These are phyloP conservation scores for Drosophila suzukii DNA, from an alignment of 1,140 invertebrate genomes.

Conservation along the genomic window DNA sequence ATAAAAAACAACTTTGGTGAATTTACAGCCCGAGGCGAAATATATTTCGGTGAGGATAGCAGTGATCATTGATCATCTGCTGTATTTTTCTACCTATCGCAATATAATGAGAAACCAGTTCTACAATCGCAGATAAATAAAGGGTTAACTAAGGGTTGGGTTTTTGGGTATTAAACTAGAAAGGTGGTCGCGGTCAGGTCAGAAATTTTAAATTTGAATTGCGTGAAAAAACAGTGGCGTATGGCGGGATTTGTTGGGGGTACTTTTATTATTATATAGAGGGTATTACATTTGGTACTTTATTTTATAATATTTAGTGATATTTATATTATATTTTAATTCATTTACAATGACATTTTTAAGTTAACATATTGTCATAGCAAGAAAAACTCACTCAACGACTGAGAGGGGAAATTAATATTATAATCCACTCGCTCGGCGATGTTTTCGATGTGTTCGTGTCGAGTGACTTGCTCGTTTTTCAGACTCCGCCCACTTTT, in stretches of 20 bases:
- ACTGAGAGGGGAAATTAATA: constrained; percentile 30
- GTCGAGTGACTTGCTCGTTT: constrained; percentile 43
- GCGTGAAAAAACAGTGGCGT: background rate
- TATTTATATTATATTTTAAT: background rate
- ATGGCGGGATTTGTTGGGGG: background rate
- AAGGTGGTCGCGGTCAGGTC: constrained; percentile 41
- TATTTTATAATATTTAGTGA: background rate
- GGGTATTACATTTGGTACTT: no score
- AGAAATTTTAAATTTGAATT: constrained; percentile 16
- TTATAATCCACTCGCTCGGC: constrained; percentile 51
- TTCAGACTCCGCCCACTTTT: constrained; percentile 72
- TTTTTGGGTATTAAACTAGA: constrained; percentile 28
- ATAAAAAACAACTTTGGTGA: background rate
- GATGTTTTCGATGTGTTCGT: constrained; percentile 61
- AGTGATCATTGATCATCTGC: constrained; percentile 38
- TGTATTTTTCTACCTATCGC: constrained; percentile 9
- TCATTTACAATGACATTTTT: background rate
- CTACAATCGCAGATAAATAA: constrained; percentile 10
- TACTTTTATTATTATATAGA: background rate
- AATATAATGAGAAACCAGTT: constrained; percentile 32
- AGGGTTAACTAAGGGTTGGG: constrained; percentile 45
- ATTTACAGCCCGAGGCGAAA: background rate
- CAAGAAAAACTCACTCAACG: constrained; percentile 23
- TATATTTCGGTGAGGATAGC: background rate
- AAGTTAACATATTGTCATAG: background rate